Base-by-base conservation (phyloP, 2,888 invertebrate genomes). In the Aelia acuminata region DNA sequence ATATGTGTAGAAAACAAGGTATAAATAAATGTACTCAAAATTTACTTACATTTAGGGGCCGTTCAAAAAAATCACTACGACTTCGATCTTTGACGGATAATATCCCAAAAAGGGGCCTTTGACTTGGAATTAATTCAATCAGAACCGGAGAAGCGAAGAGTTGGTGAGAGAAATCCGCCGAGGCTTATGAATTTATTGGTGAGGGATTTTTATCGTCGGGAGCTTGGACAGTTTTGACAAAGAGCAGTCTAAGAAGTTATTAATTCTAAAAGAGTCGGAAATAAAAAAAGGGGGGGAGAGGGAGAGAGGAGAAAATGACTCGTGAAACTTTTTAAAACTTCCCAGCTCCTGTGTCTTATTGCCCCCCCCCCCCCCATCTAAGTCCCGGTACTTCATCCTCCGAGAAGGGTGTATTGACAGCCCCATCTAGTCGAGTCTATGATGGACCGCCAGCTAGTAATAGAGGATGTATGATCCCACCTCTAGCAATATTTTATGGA, bases 141-240 rank as follows among this genome's bases (percentile, higher is more conserved):
- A 22, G 39, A 43, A 22, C 39, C 10, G 20, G 26, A 1, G n/a
- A 75, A 11, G 75, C 22, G 20, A 43, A 75, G 39, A 43, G 20
- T 43, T 39, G 39, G 75, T 35, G 75, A 75, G 39, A 39, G 39
- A 39, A 75, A 75, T 75, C 75, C 75, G 10, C 75, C 0, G 22
- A 75, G 75, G 8, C 75, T 43, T 75, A 75, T 75, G 39, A 75
- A 75, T 75, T 75, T 39, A 39, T 75, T 75, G 35, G 39, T 35
- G 39, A 35, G 75, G 75, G 39, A 39, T 75, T 75, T 75, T 75
- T 75, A 75, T 75, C 75, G 75, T 18, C 75, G 39, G 39, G 39
- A 75, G 75, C 39, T 35, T 75, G 75, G 75, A 75, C 75, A 75
- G 75, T 75, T 75, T 75, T 75, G 75, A 75, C 75, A 75, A 75